Evolutionary conservation across 2,113 vertebrate species (phyloP).

Genomic region (Rhinopithecus roxellana): DNA sequence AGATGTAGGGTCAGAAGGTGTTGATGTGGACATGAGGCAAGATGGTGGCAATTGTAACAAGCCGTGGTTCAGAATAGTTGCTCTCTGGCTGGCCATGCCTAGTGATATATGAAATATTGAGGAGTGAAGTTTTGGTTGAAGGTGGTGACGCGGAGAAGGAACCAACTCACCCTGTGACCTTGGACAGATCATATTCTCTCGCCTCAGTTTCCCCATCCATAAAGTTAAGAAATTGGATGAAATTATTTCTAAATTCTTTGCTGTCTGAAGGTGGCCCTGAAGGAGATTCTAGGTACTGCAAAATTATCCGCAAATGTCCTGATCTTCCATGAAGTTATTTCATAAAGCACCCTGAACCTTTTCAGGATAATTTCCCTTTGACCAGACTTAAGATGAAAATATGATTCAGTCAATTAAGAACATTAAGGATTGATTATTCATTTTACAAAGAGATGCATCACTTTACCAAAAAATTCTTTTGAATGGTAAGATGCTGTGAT

Average conservation of each 20-base stretch:
- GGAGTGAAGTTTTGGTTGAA: neutral
- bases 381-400: conserved; percentile 14
- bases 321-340: neutral
- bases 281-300: neutral
- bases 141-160: neutral
- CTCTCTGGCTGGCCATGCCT: neutral
- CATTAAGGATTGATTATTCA: conserved; percentile 21
- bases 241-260: neutral
- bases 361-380: conserved; percentile 24
- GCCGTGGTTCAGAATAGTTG: neutral
- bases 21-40: neutral
- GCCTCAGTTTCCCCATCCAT: conserved; percentile 41
- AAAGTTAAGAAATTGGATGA: neutral
- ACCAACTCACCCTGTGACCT: neutral
- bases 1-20: neutral
- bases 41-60: neutral
- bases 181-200: neutral
- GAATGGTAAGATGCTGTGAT: neutral
- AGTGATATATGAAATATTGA: neutral
- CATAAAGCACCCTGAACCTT: neutral
- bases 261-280: neutral
- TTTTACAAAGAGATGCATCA: conserved; percentile 10
- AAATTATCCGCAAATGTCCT: neutral
- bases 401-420: neutral
- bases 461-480: conserved; percentile 38